These are phyloP conservation scores for Himalopsyche anomala DNA, from an alignment of 2,888 invertebrate genomes.

Conservation along the genomic window DNA sequence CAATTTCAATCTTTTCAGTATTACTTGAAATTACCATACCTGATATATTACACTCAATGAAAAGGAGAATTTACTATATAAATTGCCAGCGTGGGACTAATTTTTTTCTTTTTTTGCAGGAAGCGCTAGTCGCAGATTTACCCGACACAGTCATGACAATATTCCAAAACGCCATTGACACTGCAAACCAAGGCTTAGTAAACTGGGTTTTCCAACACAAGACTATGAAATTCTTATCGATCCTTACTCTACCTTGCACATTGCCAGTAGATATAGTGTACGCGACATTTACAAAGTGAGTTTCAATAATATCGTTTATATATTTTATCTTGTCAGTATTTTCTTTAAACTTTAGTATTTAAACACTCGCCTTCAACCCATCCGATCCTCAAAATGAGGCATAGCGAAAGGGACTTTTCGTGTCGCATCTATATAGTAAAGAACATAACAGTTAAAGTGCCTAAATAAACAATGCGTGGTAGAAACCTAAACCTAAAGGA, in stretches of 20 bases:
- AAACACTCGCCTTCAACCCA: no score
- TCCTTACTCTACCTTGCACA: conserved; percentile 90
- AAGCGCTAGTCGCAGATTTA: conserved; percentile 90
- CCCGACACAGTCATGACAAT: conserved; percentile 93
- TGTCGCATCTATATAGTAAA: no score
- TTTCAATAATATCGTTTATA: conserved; percentile 66
- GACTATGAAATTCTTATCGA: conserved; percentile 87
- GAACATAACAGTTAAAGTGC: no score
- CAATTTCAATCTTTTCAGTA: no score
- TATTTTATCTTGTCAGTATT: background rate
- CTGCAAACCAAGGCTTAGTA: conserved; percentile 92
- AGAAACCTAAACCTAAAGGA: no score
- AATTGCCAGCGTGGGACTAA: background rate
- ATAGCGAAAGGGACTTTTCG: no score
- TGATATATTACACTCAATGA: no score
- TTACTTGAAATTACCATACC: no score
- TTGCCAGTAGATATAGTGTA: conserved; percentile 92
- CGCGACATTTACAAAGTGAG: conserved; percentile 92
- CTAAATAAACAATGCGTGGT: no score
- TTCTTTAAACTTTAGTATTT: background rate
- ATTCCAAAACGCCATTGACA: conserved; percentile 95
- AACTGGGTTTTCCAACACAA: conserved; percentile 93
- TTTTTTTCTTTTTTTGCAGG: conserved; percentile 74
- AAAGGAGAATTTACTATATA: no score
- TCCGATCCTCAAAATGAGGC: no score